Base-by-base conservation (phyloP, 2,888 invertebrate genomes). In the Hyles lineata region DNA sequence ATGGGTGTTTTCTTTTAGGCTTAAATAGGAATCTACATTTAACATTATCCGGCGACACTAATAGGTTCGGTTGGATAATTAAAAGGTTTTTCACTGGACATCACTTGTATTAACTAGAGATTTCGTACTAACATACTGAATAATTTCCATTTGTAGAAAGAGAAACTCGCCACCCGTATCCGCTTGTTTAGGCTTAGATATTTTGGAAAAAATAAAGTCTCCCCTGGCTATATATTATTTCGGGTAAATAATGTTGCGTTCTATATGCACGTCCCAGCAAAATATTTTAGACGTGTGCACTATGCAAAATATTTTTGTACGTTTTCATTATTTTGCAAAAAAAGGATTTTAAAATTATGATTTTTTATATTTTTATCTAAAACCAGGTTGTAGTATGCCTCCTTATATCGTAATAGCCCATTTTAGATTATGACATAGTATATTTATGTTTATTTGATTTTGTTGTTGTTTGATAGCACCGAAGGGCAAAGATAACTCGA, bases 141-240 rank as follows among this genome's bases (percentile, higher is more conserved):
- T 83, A 84, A 87, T 88, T 89, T 89, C 84, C 82, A 82, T 92
- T 94, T 93, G 88, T 94, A 94, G 94, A 92, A 90, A 92, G 92
- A 91, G 84, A 92, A 89, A 85, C 81, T 94, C 86, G 83, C 87
- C 85, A 90, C 88, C 83, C 93, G 94, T 90, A 88, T 94, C 88
- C 89, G 93, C 92, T 93, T 94, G 83, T 83, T 93, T 93, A 94
- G 91, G 85, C 92, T 92, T 92, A 94, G 92, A 92, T 92, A 92
- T 91, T 92, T 94, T 87, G 92, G 91, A 84, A 93, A 92, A 90
- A 94, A 94, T 90, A 93, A 90, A 94, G 89, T 94, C 76, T 87
- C 90, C 78, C 93, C 94, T 79, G 87, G 88, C 87, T 86, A 84
- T 90, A 80, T 88, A 77, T 82, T 85, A 75, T 87, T 87, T 79